phyloP scores from a whole-genome alignment of 23 tunicate species.

The Styela clava region DNA sequence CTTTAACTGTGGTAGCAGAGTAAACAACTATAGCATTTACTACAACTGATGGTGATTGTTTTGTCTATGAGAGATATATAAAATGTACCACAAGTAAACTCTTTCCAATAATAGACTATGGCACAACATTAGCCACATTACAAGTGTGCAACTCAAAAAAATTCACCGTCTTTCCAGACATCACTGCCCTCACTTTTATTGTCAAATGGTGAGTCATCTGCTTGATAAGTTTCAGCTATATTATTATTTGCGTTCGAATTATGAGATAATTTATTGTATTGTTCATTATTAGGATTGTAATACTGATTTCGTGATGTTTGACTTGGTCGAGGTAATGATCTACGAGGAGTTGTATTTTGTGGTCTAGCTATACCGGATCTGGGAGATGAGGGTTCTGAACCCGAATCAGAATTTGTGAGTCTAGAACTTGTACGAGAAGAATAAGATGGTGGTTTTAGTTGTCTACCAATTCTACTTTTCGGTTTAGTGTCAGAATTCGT shows the following conservation, averaged over 20 bases:
- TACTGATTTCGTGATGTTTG: slow-evolving; percentile 6
- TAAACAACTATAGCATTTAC: no score
- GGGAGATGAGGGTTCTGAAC: neutral
- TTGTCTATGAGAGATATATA: no score
- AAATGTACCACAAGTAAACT: no score
- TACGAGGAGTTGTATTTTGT: neutral
- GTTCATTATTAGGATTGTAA: neutral
- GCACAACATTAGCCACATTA: no score
- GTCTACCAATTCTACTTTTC: neutral
- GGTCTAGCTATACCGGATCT: neutral
- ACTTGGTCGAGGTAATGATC: slow-evolving; percentile 29
- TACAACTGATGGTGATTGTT: no score
- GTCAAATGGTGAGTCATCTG: neutral
- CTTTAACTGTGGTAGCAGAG: no score
- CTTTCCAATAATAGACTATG: no score
- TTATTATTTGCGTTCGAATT: neutral
- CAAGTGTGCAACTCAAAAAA: no score
- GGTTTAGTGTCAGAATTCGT: neutral
- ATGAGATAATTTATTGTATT: neutral
- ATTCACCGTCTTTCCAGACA: slow-evolving; percentile 35
- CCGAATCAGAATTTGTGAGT: neutral
- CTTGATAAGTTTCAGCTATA: neutral
- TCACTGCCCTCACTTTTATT: slow-evolving; percentile 3
- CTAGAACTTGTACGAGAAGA: neutral
- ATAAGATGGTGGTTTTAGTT: neutral